Evolutionary conservation across 2,888 invertebrate species (phyloP).

Genomic region (Thereva unica): DNA sequence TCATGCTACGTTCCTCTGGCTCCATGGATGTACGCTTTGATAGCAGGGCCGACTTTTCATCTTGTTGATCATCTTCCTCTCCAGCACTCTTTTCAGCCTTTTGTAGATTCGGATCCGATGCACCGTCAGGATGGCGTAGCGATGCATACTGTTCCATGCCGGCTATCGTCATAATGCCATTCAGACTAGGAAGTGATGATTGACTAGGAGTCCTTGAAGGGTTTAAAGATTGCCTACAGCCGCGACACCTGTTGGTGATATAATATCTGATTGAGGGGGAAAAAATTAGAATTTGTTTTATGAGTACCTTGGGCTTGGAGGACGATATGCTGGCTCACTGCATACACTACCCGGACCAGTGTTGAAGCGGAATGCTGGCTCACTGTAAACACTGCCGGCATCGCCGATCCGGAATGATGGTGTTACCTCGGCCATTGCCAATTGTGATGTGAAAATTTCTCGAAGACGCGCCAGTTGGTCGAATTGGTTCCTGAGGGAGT

Average conservation of each 20-base stretch:
- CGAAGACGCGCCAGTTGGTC: conserved; percentile 81
- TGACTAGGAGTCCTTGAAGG: conserved; percentile 57
- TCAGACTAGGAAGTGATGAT: conserved; percentile 63
- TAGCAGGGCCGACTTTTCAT: conserved; percentile 53
- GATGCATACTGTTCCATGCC: conserved; percentile 68
- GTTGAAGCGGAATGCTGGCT: conserved; percentile 57
- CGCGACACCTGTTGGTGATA: conserved; percentile 39
- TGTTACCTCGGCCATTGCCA: conserved; percentile 74
- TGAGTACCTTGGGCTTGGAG: conserved; percentile 59
- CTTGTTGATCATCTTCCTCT: conserved; percentile 53
- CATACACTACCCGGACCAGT: conserved; percentile 78
- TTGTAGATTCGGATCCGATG: conserved; percentile 85
- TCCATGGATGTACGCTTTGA: conserved; percentile 44
- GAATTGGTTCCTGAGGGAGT: conserved; percentile 61
- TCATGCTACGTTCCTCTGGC: conserved; percentile 35
- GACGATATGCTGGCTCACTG: conserved; percentile 79
- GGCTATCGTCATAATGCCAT: conserved; percentile 66
- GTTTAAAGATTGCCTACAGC: conserved; percentile 48
- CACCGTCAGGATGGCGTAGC: conserved; percentile 86
- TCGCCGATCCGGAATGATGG: conserved; percentile 63
- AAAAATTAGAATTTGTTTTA: not conserved
- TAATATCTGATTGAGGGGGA: not conserved
- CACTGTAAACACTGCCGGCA: conserved; percentile 58
- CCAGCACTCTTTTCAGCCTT: conserved; percentile 43
- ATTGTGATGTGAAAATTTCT: conserved; percentile 78